A percentile compares a stretch with the other conserved stretches of the same genome.
These are phyloP conservation scores for Sminthurides bifidus DNA, from an alignment of 1,140 invertebrate species.

Conservation along the genomic window DNA sequence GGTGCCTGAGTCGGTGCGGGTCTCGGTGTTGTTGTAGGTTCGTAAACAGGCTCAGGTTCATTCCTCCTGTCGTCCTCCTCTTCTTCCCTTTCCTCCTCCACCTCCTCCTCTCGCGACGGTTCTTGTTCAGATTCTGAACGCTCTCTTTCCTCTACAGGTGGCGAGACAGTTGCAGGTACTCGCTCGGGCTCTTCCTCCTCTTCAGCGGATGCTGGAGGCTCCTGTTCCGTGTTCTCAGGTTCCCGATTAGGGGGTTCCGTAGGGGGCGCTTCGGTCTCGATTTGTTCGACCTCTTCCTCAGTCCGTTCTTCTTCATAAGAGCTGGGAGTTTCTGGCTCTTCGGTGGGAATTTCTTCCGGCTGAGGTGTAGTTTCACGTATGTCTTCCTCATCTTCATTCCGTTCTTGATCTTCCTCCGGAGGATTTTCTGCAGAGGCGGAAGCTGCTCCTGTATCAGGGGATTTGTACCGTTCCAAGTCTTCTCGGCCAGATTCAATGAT, in stretches of 20 bases:
- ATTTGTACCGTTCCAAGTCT: no score
- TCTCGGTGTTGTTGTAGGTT: background rate
- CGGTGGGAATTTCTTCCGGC: background rate
- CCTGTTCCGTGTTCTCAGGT: background rate
- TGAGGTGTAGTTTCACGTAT: background rate
- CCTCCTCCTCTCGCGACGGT: background rate
- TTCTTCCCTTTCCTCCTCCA: constrained; percentile 5
- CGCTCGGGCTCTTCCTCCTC: background rate
- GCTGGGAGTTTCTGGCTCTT: background rate
- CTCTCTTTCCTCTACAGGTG: background rate
- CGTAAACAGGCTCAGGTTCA: background rate
- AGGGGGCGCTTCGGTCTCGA: background rate
- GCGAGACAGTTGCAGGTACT: no score
- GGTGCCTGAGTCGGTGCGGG: background rate
- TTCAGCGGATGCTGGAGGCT: background rate
- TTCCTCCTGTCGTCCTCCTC: constrained; percentile 5
- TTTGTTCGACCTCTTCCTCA: background rate
- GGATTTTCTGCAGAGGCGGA: background rate
- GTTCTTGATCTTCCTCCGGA: background rate
- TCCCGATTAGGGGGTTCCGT: background rate
- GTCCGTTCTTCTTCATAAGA: background rate
- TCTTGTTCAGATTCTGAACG: background rate
- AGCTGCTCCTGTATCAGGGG: no score
- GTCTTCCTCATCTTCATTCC: background rate
- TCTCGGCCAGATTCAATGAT: no score